Evolutionary conservation across 2,888 invertebrate species (phyloP), one percentile per base, ranked within the genome.

Genomic region (Bembecia ichneumoniformis): DNA sequence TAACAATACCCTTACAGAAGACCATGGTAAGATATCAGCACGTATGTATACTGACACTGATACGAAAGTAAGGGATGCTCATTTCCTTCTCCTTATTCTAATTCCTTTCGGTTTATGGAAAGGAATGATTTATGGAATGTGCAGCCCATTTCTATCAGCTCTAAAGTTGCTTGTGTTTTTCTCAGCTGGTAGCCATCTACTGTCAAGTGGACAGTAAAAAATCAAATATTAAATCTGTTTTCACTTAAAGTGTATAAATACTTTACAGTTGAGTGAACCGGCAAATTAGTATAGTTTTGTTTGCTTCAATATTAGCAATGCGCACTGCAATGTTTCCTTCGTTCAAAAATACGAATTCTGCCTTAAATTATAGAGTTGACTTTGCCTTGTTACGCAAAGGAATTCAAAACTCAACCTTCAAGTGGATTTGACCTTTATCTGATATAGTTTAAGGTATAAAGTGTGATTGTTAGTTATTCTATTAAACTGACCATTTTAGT

Each of bases 401-500:
- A 40, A 40, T 40, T 13, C 5, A 11, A 40, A 40, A 13, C 13
- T 40, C 40, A 40, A 14, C 40, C n/a, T 40, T 40, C 40, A 40
- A 40, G 40, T 40, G 13, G 40, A 40, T 40, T 40, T 40, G 40
- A 40, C 40, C 44, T 44, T 44, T 44, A 44, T 44, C 16, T 44
- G 11, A 44, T 16, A 15, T 11, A 2, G 15, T 15, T 15, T 44
- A 14, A 49, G 47, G 43, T 44, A 36, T 46, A 34, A 9, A 20
- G 17, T 40, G 54, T 54, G 49, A 49, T 59, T 51, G 17, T 44
- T 15, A 13, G 15, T 7, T 9, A 15, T 17, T 14, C 17, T 4
- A 44, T 13, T 15, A 15, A 51, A 52, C 55, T 67, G 63, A 64
- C 71, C 68, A 63, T 70, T 69, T 71, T 58, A 56, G 67, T 63